Evolutionary conservation across 2,888 invertebrate species (phyloP).

Genomic region (Leucophora obtusa): DNA sequence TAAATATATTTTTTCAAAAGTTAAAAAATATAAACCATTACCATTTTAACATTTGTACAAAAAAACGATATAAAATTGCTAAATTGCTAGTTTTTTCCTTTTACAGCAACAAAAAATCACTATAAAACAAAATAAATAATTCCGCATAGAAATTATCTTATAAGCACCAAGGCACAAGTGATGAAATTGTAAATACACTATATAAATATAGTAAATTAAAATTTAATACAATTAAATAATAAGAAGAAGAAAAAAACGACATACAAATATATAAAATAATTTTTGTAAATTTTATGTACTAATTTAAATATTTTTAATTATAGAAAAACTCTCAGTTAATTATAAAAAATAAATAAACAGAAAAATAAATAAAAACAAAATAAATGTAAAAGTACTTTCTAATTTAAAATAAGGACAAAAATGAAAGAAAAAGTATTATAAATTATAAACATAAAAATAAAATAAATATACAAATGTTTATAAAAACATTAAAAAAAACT

Average conservation of each 20-base stretch:
- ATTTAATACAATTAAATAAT: conserved; percentile 50
- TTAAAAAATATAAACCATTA: conserved; percentile 4
- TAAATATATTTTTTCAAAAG: conserved; percentile 37
- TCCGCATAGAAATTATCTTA: conserved; percentile 46
- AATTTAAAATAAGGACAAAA: conserved; percentile 63
- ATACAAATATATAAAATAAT: conserved; percentile 46
- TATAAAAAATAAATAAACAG: conserved; percentile 37
- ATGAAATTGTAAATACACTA: conserved; percentile 63
- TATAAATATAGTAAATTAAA: conserved; percentile 55
- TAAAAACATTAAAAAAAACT: conserved; percentile 63
- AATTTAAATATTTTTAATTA: conserved; percentile 61
- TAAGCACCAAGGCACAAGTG: conserved; percentile 64
- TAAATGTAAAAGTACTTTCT: conserved; percentile 62
- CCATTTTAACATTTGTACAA: conserved; percentile 47
- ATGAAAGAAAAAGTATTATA: conserved; percentile 65
- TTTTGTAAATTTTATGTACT: conserved; percentile 64
- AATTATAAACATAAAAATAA: conserved; percentile 62
- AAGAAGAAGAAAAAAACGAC: conserved; percentile 19
- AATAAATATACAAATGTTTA: conserved; percentile 59
- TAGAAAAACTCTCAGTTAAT: conserved; percentile 53
- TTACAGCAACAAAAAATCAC: conserved; percentile 12
- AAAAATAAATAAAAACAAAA: conserved; percentile 49
- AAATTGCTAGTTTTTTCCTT: conserved; percentile 29
- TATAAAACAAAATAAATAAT: conserved; percentile 10
- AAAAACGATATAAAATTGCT: conserved; percentile 34